A percentile compares a stretch with the other conserved stretches of the same genome.
Evolutionary conservation across 2,797 vertebrate genomes (phyloP).

Genomic region (Malacoctenus gilli): DNA sequence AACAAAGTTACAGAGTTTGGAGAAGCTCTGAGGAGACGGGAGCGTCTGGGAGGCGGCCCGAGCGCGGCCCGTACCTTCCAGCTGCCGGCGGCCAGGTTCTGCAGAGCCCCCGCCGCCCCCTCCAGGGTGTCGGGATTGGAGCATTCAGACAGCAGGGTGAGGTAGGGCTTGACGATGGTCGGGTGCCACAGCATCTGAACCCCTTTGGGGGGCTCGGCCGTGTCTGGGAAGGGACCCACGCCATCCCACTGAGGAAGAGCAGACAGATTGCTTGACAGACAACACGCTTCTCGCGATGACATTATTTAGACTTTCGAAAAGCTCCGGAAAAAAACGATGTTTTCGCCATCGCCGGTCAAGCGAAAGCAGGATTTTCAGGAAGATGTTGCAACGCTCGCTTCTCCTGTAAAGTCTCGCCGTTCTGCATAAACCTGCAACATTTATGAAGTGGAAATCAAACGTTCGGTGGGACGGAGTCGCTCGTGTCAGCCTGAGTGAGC

Average conservation of each 20-base stretch:
- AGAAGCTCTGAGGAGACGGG: too few relatives aligned
- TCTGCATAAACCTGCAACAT: background rate
- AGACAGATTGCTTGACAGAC: conserved; percentile 8
- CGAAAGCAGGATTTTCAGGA: background rate
- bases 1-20: background rate
- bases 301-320: background rate
- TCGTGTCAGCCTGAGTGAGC: background rate
- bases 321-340: background rate
- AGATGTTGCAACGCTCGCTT: too few relatives aligned
- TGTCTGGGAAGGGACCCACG: conserved; percentile 95
- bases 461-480: background rate
- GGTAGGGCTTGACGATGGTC: conserved; percentile 99
- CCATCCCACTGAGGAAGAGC: conserved; percentile 91
- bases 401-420: too few relatives aligned
- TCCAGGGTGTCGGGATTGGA: conserved; percentile 98
- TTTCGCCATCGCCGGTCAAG: background rate
- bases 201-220: conserved; percentile 94
- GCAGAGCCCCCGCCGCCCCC: conserved; percentile 95
- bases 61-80: conserved; percentile 89
- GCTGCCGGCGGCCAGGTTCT: conserved; percentile 98
- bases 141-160: conserved; percentile 99
- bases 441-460: conserved; percentile 5
- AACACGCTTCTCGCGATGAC: too few relatives aligned
- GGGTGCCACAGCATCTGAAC: conserved; percentile 99
- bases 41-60: background rate